Base-by-base conservation (phyloP, 2,888 invertebrate genomes). In the Drosophila vallismaia region DNA sequence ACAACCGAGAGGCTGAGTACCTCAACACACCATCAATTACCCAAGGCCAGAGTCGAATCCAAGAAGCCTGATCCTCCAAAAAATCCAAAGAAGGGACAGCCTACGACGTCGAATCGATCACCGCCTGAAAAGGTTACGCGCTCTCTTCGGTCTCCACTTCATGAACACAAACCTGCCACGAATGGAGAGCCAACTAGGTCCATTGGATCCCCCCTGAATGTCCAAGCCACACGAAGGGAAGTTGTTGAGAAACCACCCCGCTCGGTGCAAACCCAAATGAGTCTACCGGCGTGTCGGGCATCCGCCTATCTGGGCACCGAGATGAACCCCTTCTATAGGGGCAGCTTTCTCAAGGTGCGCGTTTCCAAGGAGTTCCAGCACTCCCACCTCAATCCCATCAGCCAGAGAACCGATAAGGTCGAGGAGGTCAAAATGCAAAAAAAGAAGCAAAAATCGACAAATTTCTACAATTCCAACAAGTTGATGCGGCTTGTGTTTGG, bases 291-390 rank as follows among this genome's bases (percentile, higher is more conserved):
- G 1, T 14, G 8, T 3, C 48, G 31, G 9, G 19, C 9, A 42
- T n/a, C 48, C 3, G n/a, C 31, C 12, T 62, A 40, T 1, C 4
- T 62, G 26, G 60, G 60, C 46, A 48, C 60, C 5, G 26, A 62
- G 7, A 5, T 59, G 1, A 62, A 60, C 40, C 50, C 50, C 4
- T 60, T 66, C 29, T 79, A 81, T 57, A 62, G 64, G 0, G 69
- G 82, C 5, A 70, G 73, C 42, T 81, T 76, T 40, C 59, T 80
- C 3, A 33, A 42, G 8, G 56, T 67, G 0, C 76, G 69, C 1
- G 4, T 6, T 4, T 19, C 60, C 0, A 4, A 1, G 1, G 28
- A 44, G 4, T 7, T 19, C 0, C 26, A 9, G 3, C 4, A 6
- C 7, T 8, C n/a, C 2, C 31, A 10, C 14, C 1, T 7, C n/a